These are phyloP conservation scores for Tupaia chinensis DNA, from an alignment of 2,113 vertebrate species.

Conservation along the genomic window DNA sequence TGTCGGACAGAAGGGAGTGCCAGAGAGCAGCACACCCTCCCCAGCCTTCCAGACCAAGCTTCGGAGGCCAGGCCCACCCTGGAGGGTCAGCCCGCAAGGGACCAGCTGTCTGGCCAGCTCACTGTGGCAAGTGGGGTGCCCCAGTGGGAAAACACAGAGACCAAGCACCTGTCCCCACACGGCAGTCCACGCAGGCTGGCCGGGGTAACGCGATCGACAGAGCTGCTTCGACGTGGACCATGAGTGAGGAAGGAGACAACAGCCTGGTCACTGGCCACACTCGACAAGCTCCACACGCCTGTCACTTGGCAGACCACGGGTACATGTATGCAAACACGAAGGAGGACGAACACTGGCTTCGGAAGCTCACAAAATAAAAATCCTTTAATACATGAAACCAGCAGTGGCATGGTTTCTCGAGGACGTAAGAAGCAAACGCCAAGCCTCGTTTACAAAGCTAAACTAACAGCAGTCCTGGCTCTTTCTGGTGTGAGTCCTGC, in stretches of 20 bases:
- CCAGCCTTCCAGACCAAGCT: not conserved
- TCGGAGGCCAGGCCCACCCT: not conserved
- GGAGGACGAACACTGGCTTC: not conserved
- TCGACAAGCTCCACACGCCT: not conserved
- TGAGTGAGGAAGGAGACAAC: not conserved
- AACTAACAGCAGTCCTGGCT: not conserved
- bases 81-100: no score
- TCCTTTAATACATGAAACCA: not conserved
- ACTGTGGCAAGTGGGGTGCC: not conserved
- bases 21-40: no score
- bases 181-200: not conserved
- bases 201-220: not conserved
- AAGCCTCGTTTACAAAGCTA: not conserved
- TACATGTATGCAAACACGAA: accelerated
- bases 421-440: not conserved
- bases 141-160: not conserved
- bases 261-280: not conserved
- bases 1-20: not conserved
- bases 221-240: constrained; percentile 33
- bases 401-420: not conserved
- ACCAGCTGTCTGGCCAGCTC: not conserved
- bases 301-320: not conserved
- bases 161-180: not conserved
- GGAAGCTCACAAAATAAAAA: not conserved
- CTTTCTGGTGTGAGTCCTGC: not conserved